A percentile compares a stretch with the other conserved stretches of the same genome.
Evolutionary conservation across 2,888 invertebrate species (phyloP).

Genomic region (Pocota personata): DNA sequence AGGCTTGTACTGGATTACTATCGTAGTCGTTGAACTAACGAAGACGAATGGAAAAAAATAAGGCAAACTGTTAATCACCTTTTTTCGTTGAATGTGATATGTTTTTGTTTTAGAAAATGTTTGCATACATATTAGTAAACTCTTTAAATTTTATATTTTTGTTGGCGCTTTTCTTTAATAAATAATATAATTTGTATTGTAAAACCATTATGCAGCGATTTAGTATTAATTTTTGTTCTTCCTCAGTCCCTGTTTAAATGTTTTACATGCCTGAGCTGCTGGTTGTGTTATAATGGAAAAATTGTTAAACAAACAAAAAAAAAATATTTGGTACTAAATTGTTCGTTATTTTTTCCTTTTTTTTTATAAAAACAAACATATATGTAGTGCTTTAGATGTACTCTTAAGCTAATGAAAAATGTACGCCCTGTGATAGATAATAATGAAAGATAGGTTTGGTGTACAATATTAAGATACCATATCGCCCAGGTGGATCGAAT

Average conservation of each 20-base stretch:
- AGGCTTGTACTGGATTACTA: constrained; percentile 27
- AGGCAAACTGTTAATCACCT: constrained; percentile 1
- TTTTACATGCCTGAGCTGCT: constrained; percentile 8
- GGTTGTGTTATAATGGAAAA: constrained; percentile 9
- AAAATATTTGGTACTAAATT: not conserved
- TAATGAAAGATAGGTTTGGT: no score
- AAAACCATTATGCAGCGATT: not conserved
- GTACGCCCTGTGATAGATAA: no score
- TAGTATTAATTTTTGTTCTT: not conserved
- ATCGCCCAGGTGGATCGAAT: no score
- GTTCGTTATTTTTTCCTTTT: not conserved
- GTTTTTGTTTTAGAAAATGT: constrained; percentile 45
- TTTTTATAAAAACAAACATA: not conserved
- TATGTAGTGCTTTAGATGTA: no score
- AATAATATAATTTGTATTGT: not conserved
- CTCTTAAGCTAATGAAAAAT: no score
- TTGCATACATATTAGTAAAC: not conserved
- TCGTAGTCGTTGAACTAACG: not conserved
- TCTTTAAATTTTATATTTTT: not conserved
- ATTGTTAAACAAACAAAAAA: not conserved
- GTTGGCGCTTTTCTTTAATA: not conserved
- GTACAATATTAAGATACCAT: no score
- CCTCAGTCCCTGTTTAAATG: not conserved
- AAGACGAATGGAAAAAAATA: not conserved
- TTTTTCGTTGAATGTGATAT: constrained; percentile 42